Base-by-base conservation (phyloP, 2,888 invertebrate genomes). In the Imbricaverruca yamaguchii region DNA sequence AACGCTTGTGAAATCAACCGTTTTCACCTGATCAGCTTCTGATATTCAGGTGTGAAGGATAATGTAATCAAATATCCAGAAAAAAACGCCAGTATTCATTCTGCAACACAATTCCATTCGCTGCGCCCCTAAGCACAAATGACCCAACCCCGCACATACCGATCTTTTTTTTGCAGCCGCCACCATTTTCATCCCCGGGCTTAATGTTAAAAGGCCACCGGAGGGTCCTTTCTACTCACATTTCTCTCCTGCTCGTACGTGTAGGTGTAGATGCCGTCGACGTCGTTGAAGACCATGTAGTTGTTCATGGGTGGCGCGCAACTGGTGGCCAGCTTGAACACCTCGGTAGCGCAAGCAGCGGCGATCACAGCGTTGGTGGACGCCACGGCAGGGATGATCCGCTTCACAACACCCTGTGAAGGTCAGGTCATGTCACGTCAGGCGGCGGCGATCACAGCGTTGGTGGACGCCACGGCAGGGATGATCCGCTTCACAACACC, bases 291-390 rank as follows among this genome's bases (percentile, higher is more conserved):
- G 82, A 98, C 95, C 92, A 98, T 92, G 86, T 98, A 99, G 88
- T 99, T 99, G 86, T 96, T 94, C 88, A 99, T 91, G 65, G 93
- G 93, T 2, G 92, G 91, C 84, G 94, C 94, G 86, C 96, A 96
- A 84, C 94, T 96, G 59, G 97, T 95, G 0, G 97, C 97, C 82
- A 99, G 87, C 89, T 99, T 99, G 85, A 99, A 97, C 4, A 96
- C 97, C 90, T 99, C 99, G 21, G 96, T 94, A 9, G 97, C 94
- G 89, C 98, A 98, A 59, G 93, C 91, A 65, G 97, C 96, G 81
- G 99, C 98, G 85, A 99, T 96, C 10, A 96, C 93, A n/a, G 99
- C 98, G 90, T 99, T 99, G 0, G 99, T 99, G 74, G 98, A 98
- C 0, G 99, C 98, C 0, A 99, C 99, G 0, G 99, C 99, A 2